Evolutionary conservation across 1,140 invertebrate genomes (phyloP).

Genomic region (Atta cephalotes): DNA sequence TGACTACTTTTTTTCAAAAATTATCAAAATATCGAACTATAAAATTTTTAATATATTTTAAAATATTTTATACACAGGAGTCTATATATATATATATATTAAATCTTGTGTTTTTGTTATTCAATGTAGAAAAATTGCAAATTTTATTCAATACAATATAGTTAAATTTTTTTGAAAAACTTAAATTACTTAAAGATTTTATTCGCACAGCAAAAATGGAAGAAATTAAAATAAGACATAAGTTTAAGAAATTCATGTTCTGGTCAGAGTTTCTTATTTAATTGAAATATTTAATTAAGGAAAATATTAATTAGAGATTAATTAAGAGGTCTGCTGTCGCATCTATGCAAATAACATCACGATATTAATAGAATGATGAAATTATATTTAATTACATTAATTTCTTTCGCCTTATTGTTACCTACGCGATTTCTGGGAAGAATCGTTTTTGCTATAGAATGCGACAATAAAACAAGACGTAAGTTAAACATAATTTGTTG

Average conservation of each 20-base stretch:
- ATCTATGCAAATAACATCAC: not conserved
- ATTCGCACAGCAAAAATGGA: not conserved
- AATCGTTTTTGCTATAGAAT: not conserved
- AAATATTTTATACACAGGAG: no score
- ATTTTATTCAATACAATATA: not conserved
- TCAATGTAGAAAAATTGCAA: not conserved
- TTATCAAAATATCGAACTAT: not conserved
- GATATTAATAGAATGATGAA: not conserved
- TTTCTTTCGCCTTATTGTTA: not conserved
- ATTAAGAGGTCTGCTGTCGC: not conserved
- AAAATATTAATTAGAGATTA: not conserved
- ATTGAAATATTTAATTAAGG: not conserved
- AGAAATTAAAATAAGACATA: not conserved
- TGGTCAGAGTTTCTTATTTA: not conserved
- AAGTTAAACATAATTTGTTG: constrained; percentile 43
- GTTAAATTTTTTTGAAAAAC: not conserved
- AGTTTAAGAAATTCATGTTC: not conserved
- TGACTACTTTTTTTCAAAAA: not conserved
- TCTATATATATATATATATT: no score
- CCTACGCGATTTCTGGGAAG: constrained; percentile 22
- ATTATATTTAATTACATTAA: not conserved
- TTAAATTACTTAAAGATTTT: not conserved
- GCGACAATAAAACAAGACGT: constrained; percentile 47
- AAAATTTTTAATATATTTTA: no score
- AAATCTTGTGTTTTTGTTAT: no score